Evolutionary conservation across 2,888 invertebrate species (phyloP), one percentile per base, ranked within the genome.

Genomic region (Acronicta leporina): DNA sequence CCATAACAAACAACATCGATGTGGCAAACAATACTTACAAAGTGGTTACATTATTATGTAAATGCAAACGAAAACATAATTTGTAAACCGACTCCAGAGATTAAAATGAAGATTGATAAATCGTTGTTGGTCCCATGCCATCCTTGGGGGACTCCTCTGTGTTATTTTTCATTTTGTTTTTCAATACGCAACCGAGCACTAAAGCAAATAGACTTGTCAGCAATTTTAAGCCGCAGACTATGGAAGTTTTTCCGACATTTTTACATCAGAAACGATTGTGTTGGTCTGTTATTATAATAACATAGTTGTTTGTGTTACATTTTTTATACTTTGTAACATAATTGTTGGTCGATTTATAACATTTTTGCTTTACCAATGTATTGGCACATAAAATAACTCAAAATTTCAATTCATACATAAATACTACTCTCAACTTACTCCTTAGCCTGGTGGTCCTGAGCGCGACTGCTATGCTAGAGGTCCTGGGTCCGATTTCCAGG

Each of bases 101-200:
- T 52, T 49, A 27, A 48, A 73, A 66, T 60, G 54, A 70, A 78
- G 63, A 78, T 73, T 77, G 76, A 77, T 78, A 73, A 75, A 75
- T 69, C 59, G 67, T 65, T 63, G 59, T 53, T 49, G 55, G 61
- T 50, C 45, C 47, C 58, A 63, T 49, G 48, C 42, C 57, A 48
- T 64, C 59, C 53, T 63, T 54, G 30, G 51, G 54, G 65, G 46
- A 47, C 44, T 45, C 42, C 27, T 52, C 51, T 60, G 49, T 53
- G 52, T 56, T 69, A 78, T 73, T 73, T 74, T 67, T 68, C 75
- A 68, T 77, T 71, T 72, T 64, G 56, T 62, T 68, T 75, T 67
- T 64, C 64, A 61, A 66, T 62, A 52, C 62, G 44, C 73, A 65
- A 55, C 69, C 65, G 64, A 43, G 64, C 46, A 51, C 54, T 41